phyloP scores from a whole-genome alignment of 2,113 vertebrate genomes.

The Nipponia nippon region DNA sequence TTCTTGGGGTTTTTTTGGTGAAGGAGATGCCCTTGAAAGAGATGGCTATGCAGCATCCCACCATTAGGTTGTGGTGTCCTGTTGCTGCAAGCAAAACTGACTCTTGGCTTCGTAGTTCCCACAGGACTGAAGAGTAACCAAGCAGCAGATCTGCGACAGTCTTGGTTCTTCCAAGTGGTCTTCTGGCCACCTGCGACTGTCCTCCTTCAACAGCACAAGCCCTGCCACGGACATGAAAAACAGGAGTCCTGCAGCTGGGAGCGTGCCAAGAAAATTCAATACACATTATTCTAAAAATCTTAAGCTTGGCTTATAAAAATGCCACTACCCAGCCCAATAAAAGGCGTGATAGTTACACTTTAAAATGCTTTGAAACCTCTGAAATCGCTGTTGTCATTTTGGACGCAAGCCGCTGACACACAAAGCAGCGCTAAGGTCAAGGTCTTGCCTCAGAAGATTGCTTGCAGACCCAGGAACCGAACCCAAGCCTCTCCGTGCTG shows the following conservation, averaged over 20 bases:
- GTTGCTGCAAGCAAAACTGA: not conserved
- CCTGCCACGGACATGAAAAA: fast-evolving
- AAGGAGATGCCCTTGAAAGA: not conserved
- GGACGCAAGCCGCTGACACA: not conserved
- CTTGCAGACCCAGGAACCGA: not conserved
- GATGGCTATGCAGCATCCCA: not conserved
- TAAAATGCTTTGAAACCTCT: constrained; percentile 33
- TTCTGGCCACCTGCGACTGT: not conserved
- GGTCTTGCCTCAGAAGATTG: constrained; percentile 18
- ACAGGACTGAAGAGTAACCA: not conserved
- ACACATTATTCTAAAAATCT: not conserved
- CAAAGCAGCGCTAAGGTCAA: not conserved
- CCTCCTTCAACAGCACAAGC: not conserved
- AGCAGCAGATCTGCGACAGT: not conserved
- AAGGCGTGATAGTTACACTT: constrained; percentile 12
- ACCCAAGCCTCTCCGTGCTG: not conserved
- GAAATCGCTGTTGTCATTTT: not conserved
- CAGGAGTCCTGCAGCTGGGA: not conserved
- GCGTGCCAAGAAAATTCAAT: not conserved
- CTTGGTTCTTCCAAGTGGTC: not conserved
- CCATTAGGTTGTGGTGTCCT: fast-evolving
- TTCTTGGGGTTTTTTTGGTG: not conserved
- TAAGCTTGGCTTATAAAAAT: not conserved
- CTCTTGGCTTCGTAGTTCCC: not conserved
- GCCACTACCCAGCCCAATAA: not conserved